phyloP scores from a whole-genome alignment of 2,113 vertebrate genomes.

The Daphoenositta chrysoptera region DNA sequence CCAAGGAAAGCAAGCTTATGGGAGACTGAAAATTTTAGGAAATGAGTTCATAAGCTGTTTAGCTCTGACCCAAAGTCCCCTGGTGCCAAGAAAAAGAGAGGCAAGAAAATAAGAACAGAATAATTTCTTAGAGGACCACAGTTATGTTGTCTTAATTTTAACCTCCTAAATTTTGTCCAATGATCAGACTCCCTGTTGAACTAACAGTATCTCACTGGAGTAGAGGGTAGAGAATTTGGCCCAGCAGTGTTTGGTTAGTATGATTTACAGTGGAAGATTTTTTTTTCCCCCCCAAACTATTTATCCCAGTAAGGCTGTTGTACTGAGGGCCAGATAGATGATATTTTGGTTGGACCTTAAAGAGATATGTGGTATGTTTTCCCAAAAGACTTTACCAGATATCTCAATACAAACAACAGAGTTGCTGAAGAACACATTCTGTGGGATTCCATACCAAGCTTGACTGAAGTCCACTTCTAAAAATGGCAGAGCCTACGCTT shows the following conservation, averaged over 20 bases:
- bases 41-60: conserved; percentile 61
- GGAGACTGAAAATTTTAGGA: conserved; percentile 63
- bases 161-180: conserved; percentile 60
- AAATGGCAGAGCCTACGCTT: background rate
- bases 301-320: conserved; percentile 38
- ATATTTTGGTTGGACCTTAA: conserved; percentile 53
- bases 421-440: conserved; percentile 34
- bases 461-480: background rate
- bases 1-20: conserved; percentile 64
- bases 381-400: conserved; percentile 33
- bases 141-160: conserved; percentile 63
- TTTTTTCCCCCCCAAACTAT: background rate
- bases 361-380: conserved; percentile 42
- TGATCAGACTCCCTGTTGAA: conserved; percentile 41
- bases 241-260: conserved; percentile 33
- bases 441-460: background rate
- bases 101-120: conserved; percentile 20
- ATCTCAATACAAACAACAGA: conserved; percentile 8
- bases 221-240: conserved; percentile 31
- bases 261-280: conserved; percentile 38
- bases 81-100: conserved; percentile 54
- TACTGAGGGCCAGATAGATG: conserved; percentile 11
- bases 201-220: conserved; percentile 26
- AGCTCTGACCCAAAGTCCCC: conserved; percentile 55
- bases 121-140: conserved; percentile 46